Percentiles rank a stretch among this genome's conserved stretches.
Conservation (phyloP, 2,888 invertebrate genomes). For the Lacanobia oleracea region DNA sequence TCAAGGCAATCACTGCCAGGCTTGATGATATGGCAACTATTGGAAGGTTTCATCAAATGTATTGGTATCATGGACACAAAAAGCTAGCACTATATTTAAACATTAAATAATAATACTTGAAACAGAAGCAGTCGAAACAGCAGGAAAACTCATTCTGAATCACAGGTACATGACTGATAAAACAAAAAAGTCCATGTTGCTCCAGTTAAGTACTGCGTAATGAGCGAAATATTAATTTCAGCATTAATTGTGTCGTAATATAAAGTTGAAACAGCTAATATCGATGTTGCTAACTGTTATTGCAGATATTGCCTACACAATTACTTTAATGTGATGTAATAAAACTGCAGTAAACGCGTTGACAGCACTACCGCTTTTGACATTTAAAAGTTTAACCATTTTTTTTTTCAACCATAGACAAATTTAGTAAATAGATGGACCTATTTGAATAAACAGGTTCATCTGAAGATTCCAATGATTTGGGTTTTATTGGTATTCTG, state of each 20-base stretch:
- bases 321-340: constrained; percentile 58
- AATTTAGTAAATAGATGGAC: not conserved
- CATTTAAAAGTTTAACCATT: constrained; percentile 11
- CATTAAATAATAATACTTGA: not conserved
- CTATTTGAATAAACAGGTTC: constrained; percentile 1
- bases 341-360: constrained; percentile 51
- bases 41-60: not conserved
- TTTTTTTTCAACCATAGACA: constrained; percentile 42
- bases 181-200: constrained; percentile 28
- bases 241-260: constrained; percentile 57
- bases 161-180: constrained; percentile 21
- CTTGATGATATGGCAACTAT: constrained; percentile 18
- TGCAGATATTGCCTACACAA: constrained; percentile 57
- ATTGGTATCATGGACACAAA: constrained; percentile 6
- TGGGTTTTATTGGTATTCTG: not conserved
- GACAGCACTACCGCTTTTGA: constrained; percentile 39
- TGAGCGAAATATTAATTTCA: constrained; percentile 60
- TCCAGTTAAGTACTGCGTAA: constrained; percentile 33
- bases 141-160: constrained; percentile 13
- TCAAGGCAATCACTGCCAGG: constrained; percentile 15
- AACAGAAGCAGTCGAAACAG: not conserved
- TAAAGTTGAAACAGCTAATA: constrained; percentile 55
- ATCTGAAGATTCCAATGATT: not conserved
- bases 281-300: constrained; percentile 60
- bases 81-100: too few relatives aligned